These are phyloP conservation scores for Caenorhabditis macrosperma DNA, from an alignment of 2,888 invertebrate species.

Conservation along the genomic window DNA sequence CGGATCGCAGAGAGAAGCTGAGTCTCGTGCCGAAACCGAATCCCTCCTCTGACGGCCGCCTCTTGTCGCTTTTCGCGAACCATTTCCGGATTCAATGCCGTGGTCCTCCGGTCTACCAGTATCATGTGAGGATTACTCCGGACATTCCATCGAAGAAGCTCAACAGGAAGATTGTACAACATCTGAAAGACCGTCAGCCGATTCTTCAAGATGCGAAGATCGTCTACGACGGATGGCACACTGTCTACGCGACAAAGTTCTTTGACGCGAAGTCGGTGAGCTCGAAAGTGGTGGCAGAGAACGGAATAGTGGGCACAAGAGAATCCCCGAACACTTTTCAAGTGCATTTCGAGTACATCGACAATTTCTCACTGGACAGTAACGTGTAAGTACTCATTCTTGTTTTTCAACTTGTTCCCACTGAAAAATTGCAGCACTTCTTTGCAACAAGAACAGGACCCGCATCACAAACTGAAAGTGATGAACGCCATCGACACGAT, in stretches of 20 bases:
- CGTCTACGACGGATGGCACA: constrained; percentile 44
- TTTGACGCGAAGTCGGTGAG: constrained; percentile 10
- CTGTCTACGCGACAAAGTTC: constrained; percentile 18
- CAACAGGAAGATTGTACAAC: constrained; percentile 24
- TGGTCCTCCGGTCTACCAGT: constrained; percentile 22
- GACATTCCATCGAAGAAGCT: constrained; percentile 42
- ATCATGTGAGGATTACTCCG: constrained; percentile 27
- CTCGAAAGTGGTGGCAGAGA: constrained; percentile 3
- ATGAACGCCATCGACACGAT: constrained; percentile 54
- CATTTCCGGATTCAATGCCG: constrained; percentile 35
- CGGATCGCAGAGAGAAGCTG: constrained; percentile 21
- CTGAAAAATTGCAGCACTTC: constrained; percentile 9
- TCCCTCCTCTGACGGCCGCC: background rate
- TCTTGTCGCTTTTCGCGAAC: constrained; percentile 23
- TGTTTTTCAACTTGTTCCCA: background rate
- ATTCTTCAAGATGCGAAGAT: background rate
- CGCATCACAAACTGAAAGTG: constrained; percentile 15
- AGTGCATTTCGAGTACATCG: constrained; percentile 3
- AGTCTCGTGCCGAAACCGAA: background rate
- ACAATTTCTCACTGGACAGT: constrained; percentile 23
- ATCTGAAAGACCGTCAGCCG: constrained; percentile 2
- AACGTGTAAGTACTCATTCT: constrained; percentile 10
- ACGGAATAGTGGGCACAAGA: constrained; percentile 13
- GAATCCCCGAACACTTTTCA: constrained; percentile 13
- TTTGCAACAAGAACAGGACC: background rate